A percentile compares a stretch with the other conserved stretches of the same genome.
Conservation (phyloP, 2,888 invertebrate genomes). For the Drosophila neotestacea region DNA sequence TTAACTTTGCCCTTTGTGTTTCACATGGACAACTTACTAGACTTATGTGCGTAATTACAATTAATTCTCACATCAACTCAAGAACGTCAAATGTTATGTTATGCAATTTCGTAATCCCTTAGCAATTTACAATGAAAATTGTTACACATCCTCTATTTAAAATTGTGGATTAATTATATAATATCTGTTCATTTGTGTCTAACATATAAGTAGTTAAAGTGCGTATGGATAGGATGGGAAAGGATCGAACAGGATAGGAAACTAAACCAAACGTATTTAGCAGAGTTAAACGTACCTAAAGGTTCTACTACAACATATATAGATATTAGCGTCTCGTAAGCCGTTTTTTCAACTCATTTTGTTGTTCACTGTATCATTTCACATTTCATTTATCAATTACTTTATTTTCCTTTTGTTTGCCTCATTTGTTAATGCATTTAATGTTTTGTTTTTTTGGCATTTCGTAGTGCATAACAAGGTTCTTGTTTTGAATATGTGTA, state of each 20-base stretch:
- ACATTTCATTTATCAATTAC: conserved; percentile 35
- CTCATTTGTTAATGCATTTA: conserved; percentile 13
- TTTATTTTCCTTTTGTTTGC: conserved; percentile 25
- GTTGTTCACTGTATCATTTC: conserved; percentile 11
- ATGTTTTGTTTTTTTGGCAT: conserved; percentile 53
- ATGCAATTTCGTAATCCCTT: conserved; percentile 38
- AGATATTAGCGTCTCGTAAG: conserved; percentile 76
- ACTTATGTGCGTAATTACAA: conserved; percentile 70
- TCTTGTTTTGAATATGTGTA: conserved; percentile 40
- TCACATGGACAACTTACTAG: conserved; percentile 61
- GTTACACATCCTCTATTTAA: conserved; percentile 59
- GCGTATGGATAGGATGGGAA: conserved; percentile 30
- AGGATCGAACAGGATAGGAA: conserved; percentile 30
- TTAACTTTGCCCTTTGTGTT: conserved; percentile 62
- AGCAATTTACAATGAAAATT: conserved; percentile 68
- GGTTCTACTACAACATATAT: conserved; percentile 69
- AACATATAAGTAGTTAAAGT: conserved; percentile 45
- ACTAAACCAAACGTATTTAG: conserved; percentile 55
- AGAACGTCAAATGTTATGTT: conserved; percentile 35
- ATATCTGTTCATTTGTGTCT: conserved; percentile 67
- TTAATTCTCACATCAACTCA: conserved; percentile 56
- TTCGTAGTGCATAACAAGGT: conserved; percentile 60
- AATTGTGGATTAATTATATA: conserved; percentile 56
- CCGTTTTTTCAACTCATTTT: conserved; percentile 42
- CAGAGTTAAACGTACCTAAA: conserved; percentile 62